Evolutionary conservation across 2,797 vertebrate species (phyloP).

Genomic region (Hippopotamyrus pictus): DNA sequence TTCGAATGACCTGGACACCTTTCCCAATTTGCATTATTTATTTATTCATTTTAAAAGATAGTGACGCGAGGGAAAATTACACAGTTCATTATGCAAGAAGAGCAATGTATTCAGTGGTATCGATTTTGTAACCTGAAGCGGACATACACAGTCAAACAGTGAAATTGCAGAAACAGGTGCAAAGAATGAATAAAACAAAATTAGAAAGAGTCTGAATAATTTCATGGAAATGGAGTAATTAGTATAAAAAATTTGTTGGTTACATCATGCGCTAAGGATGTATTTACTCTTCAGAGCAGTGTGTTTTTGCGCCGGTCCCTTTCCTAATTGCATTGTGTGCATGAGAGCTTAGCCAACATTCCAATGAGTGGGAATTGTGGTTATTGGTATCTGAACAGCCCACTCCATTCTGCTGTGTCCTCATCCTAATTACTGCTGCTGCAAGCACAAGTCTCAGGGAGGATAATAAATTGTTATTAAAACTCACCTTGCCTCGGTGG

Average conservation of each 20-base stretch:
- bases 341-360: not conserved
- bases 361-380: not conserved
- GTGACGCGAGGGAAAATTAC: not conserved
- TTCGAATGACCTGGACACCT: slow-evolving; percentile 2
- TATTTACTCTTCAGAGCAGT: not conserved
- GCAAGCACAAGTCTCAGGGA: slow-evolving; percentile 33
- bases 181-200: not conserved
- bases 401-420: slow-evolving; percentile 24
- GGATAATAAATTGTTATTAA: slow-evolving; percentile 40
- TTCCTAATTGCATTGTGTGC: not conserved
- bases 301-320: not conserved
- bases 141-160: not conserved
- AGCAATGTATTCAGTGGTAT: not conserved
- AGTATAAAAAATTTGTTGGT: not conserved
- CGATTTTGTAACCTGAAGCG: not conserved
- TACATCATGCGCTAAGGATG: not conserved
- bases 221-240: not conserved
- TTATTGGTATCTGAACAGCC: slow-evolving; percentile 20
- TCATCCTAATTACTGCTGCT: slow-evolving; percentile 36
- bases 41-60: slow-evolving; percentile 4
- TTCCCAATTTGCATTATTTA: not conserved
- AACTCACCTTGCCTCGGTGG: slow-evolving; percentile 44
- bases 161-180: not conserved
- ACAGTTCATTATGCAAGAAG: not conserved
- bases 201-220: not conserved